Evolutionary conservation across 2,888 invertebrate genomes (phyloP), one percentile per base, ranked within the genome.

Genomic region (Cryptus armator): DNA sequence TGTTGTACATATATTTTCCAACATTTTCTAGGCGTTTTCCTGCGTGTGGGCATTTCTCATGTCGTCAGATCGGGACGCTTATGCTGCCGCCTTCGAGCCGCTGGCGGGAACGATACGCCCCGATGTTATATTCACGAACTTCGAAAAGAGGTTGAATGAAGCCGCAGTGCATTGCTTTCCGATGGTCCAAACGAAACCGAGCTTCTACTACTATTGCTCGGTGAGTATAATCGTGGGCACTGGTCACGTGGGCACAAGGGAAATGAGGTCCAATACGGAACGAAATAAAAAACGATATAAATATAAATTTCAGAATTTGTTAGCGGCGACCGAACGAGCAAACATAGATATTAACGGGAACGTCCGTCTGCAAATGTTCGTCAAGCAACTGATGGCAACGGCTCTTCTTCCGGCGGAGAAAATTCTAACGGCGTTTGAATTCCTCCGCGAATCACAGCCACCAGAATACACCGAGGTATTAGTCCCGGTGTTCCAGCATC

Each of bases 11-110:
- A 19, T 19, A 19, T 19, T 19, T 19, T 19, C 19, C 19, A 19
- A 19, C n/a, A 48, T 48, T 48, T 4, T 56, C 56, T 56, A 56
- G 56, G 56, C 56, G 56, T 16, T 56, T 56, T 16, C 56, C 56
- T 56, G 56, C 56, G 16, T 56, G 19, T 56, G 56, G 56, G 56
- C 16, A 19, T 56, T 56, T 19, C 56, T 56, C 16, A 16, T 9
- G 56, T 56, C 56, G 19, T 16, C 56, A 16, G 16, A 56, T n/a
- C 56, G n/a, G 9, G 56, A 9, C 19, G 56, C 56, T 2, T 56
- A 56, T 16, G 56, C 56, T 16, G 56, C 56, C 56, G 16, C 16
- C 5, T 56, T 56, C 56, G 16, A 56, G 19, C 16, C 56, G 16
- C 19, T 56, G 16, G n/a, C 0, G 9, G 56, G 56, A 16, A 6